These are phyloP conservation scores for Dysmachus trigonus DNA, from an alignment of 2,888 invertebrate genomes.

Conservation along the genomic window DNA sequence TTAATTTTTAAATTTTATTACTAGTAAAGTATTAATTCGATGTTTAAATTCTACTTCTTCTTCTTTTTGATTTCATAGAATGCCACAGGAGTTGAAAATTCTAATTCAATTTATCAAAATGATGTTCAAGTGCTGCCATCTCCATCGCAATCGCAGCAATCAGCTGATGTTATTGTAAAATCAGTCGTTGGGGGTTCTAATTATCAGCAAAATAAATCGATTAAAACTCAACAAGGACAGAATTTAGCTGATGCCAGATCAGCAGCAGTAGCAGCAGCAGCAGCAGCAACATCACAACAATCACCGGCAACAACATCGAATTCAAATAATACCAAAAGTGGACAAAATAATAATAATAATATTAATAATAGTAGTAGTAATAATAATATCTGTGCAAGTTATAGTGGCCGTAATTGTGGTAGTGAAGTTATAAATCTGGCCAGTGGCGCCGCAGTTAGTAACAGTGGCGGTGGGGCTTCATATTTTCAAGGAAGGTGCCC, in stretches of 20 bases:
- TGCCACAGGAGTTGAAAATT: not conserved
- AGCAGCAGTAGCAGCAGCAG: constrained; percentile 13
- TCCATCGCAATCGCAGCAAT: not conserved
- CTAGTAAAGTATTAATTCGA: too few species aligned
- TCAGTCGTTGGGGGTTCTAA: not conserved
- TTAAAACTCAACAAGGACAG: not conserved
- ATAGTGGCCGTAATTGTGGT: constrained; percentile 49
- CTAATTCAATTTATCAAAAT: not conserved
- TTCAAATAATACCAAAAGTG: not conserved
- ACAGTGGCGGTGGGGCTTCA: constrained; percentile 29
- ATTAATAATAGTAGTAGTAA: not conserved
- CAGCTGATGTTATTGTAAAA: not conserved
- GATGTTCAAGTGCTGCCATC: not conserved
- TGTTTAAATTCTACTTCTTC: too few species aligned
- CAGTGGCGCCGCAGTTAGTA: not conserved
- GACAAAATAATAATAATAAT: not conserved
- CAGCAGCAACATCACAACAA: not conserved
- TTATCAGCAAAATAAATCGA: not conserved
- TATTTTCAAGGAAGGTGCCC: constrained; percentile 64
- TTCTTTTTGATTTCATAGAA: not conserved
- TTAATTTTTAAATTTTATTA: too few species aligned
- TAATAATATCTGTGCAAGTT: constrained; percentile 14
- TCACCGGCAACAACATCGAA: not conserved
- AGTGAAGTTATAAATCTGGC: constrained; percentile 45
- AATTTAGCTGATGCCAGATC: constrained; percentile 12